Evolutionary conservation across 1,140 invertebrate genomes (phyloP).

Genomic region (Leptinotarsa lineolata): DNA sequence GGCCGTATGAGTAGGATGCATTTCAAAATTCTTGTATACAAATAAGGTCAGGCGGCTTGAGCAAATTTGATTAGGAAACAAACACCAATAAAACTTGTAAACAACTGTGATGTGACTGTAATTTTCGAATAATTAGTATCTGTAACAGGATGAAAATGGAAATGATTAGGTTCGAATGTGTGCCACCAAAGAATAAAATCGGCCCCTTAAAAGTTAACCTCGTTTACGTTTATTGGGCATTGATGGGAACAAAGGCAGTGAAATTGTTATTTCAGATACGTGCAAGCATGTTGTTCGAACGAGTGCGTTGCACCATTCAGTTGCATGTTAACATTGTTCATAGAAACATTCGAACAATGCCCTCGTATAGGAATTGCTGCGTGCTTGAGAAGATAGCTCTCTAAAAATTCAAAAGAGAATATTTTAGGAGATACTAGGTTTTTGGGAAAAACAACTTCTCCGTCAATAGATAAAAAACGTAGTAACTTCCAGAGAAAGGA

Average conservation of each 20-base stretch:
- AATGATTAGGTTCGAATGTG: neutral
- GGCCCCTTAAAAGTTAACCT: conserved; percentile 5
- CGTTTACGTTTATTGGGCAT: conserved; percentile 8
- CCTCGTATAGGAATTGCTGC: neutral
- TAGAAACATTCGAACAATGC: neutral
- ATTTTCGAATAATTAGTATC: neutral
- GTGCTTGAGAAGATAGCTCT: too few relatives aligned
- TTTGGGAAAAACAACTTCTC: too few relatives aligned
- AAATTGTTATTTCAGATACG: conserved; percentile 8
- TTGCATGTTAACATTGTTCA: neutral
- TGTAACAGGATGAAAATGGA: conserved; percentile 8
- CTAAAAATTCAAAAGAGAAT: too few relatives aligned
- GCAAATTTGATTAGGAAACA: conserved; percentile 13
- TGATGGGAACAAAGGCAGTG: neutral
- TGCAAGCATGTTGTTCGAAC: neutral
- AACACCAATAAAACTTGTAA: neutral
- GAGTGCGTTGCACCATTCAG: neutral
- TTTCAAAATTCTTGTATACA: conserved; percentile 15
- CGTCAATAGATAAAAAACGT: too few relatives aligned
- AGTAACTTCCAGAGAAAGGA: too few relatives aligned
- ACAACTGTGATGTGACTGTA: neutral
- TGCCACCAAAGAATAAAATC: neutral
- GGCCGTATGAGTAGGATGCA: neutral
- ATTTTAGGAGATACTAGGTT: too few relatives aligned
- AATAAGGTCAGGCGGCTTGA: conserved; percentile 16